Base-by-base conservation (phyloP, 2,888 invertebrate genomes). In the Hirtodrosophila confusa region DNA sequence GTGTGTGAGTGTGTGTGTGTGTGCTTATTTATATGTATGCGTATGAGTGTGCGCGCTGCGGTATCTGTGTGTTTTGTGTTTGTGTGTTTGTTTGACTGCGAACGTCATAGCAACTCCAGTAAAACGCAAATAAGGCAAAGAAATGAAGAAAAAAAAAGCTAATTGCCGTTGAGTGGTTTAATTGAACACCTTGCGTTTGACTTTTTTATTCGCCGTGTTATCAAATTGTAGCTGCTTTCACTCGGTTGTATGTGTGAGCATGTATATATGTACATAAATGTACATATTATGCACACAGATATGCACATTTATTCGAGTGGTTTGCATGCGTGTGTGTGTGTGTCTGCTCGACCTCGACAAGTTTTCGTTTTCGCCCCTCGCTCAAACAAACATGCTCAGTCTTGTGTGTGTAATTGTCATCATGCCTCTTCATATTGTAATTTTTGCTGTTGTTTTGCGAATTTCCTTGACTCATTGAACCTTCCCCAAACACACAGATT, bases 71-170 rank as follows among this genome's bases (percentile, higher is more conserved):
- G 49, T 33, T 56, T 17, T 57, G 37, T 47, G 55, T 36, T 24
- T 40, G 44, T 49, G 41, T 61, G 54, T 56, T 55, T 61, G 67
- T 62, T 56, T 69, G 61, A 57, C 48, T 69, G 51, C 67, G 68
- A 73, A 83, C 86, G 86, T 82, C 80, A 82, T 83, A 74, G 80
- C 86, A 86, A 86, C 80, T 82, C 71, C 82, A 83, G 85, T 74
- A 75, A 84, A 84, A 86, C 84, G 86, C 86, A 86, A 84, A 73
- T 77, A 75, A 78, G 74, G 68, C 66, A 53, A 40, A 55, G 57
- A 35, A 47, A 17, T 39, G 39, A 31, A 56, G 41, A 50, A 62
- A 23, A 53, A 41, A 64, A 79, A 76, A 73, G 67, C 69, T 84
- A 85, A 78, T 80, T 84, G 82, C 72, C 70, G 69, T 80, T 86